Evolutionary conservation across 1,140 invertebrate species (phyloP), one percentile per base, ranked within the genome.

Genomic region (Saccostrea echinata): DNA sequence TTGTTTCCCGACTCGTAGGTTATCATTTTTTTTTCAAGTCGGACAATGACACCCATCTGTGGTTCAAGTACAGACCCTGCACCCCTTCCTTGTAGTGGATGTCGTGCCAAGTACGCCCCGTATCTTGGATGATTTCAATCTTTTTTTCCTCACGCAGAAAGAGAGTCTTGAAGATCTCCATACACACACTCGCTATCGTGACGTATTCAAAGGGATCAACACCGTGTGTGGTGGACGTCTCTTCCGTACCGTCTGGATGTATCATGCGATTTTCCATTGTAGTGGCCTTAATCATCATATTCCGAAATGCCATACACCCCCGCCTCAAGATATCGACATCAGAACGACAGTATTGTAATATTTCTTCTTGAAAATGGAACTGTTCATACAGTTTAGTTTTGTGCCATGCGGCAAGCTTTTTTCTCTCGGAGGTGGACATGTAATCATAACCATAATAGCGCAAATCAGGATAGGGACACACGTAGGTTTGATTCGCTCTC

Each of bases 231-330:
- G 35, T 43, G 33, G 18, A 55, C 52, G 24, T 86, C 53, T 84
- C 30, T 24, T 57, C 55, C 30, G 83, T 68, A 68, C 85, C 84
- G 24, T 86, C 64, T 3, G 82, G 55, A 52, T 83, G 27, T 1
- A 86, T 1, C 1, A 18, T n/a, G 21, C 27, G 13, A 16, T 27
- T 33, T 18, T 24, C 12, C 53, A 55, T 33, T 27, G 64, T 61
- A 0, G 90, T 91, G 11, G 83, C 86, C 2, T 81, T 64, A 51
- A 90, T 57, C 81, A 91, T 53, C n/a, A 91, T 21, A 2, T 87
- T 13, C 24, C 87, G 2, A 81, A 91, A 91, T 61, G 80, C 55
- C 16, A 91, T 3, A 81, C 76, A 83, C 35, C 84, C n/a, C 4
- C 33, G 52, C 4, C 84, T 33, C 51, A 90, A 55, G 53, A 55